Evolutionary conservation across 2,797 vertebrate species (phyloP).

Genomic region (Paratrypauchen microcephalus): DNA sequence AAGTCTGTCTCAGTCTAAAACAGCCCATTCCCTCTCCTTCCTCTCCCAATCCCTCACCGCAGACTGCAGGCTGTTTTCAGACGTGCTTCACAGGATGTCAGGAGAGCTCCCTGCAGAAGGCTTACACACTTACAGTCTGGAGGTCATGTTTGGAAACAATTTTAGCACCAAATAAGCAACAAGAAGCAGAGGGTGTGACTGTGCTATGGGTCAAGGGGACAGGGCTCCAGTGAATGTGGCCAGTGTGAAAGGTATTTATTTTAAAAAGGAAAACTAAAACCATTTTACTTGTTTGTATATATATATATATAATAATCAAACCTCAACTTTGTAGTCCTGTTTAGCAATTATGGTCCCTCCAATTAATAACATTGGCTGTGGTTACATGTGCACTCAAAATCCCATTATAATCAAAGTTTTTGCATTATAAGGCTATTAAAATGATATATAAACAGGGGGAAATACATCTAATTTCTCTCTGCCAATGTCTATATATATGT

Average conservation of each 20-base stretch:
- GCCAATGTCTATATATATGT: neutral
- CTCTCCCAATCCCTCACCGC: neutral
- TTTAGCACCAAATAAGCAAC: neutral
- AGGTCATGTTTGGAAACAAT: neutral
- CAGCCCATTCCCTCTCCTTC: too few species aligned
- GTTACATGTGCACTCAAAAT: too few species aligned
- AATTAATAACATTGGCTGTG: too few species aligned
- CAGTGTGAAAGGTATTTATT: neutral
- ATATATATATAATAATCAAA: too few species aligned
- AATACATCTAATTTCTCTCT: too few species aligned
- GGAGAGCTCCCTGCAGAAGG: neutral
- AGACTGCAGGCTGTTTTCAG: neutral
- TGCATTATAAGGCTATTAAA: too few species aligned
- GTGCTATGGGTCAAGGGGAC: neutral
- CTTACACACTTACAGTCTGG: neutral
- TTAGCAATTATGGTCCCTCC: too few species aligned
- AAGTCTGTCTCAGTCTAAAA: too few species aligned
- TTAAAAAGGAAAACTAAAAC: neutral
- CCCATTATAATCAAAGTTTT: too few species aligned
- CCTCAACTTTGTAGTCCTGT: too few species aligned
- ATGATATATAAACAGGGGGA: too few species aligned
- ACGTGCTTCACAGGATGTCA: neutral
- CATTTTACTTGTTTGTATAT: neutral
- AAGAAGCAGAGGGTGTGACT: neutral
- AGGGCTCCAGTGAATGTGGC: neutral